Percentiles rank a stretch among this genome's conserved stretches.
phyloP scores from a whole-genome alignment of 2,113 vertebrate species.

The Sinosuthora webbiana region DNA sequence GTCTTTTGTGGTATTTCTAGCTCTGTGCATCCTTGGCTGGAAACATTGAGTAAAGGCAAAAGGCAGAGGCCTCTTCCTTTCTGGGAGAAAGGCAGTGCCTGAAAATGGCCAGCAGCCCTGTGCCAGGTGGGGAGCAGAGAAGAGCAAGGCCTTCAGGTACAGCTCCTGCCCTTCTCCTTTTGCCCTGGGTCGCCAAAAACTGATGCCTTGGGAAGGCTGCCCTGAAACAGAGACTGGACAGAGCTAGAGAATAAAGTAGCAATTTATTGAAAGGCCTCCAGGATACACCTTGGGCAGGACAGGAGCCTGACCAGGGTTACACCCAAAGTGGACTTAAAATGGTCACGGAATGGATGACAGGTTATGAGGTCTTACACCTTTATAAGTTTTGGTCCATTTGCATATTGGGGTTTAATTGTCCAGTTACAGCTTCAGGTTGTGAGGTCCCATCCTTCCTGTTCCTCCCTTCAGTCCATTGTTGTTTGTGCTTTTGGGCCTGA shows the following conservation, averaged over 20 bases:
- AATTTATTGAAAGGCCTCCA: not conserved
- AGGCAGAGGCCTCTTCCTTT: not conserved
- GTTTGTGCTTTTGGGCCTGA: not conserved
- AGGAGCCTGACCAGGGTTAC: not conserved
- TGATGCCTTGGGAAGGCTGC: not conserved
- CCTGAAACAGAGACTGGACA: not conserved
- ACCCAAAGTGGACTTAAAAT: not conserved
- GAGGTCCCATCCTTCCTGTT: not conserved
- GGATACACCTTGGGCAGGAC: not conserved
- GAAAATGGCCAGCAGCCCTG: accelerated
- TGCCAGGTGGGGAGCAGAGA: not conserved
- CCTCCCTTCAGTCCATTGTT: not conserved
- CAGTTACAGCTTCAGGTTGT: not conserved
- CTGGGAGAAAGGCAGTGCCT: not conserved
- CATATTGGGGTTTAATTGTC: not conserved
- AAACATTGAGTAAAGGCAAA: not conserved
- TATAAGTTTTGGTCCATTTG: not conserved
- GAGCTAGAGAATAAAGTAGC: not conserved
- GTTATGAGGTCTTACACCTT: not conserved
- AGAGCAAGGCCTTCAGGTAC: accelerated
- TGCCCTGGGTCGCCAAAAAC: not conserved
- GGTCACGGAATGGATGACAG: not conserved
- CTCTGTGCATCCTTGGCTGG: slow-evolving; percentile 1
- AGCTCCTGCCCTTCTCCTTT: not conserved
- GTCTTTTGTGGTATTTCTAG: not conserved